Conservation (phyloP, 2,888 invertebrate genomes). For the Eudasyphora cyanicolor region DNA sequence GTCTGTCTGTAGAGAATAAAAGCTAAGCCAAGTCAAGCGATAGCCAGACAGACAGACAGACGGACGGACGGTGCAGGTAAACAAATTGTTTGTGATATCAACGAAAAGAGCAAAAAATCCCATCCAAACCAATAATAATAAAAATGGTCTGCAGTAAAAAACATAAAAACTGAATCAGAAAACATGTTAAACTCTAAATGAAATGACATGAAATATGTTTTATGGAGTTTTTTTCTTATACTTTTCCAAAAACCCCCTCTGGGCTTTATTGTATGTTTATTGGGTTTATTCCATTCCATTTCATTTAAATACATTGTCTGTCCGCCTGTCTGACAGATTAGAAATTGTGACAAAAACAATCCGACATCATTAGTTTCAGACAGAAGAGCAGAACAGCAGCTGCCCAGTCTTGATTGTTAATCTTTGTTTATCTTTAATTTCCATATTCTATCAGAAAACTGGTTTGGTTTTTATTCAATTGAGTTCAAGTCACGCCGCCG, state of each 20-base stretch:
- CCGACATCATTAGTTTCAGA: slow-evolving; percentile 15
- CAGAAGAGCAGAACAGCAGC: no score
- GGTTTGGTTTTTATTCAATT: slow-evolving; percentile 16
- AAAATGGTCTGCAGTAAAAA: no score
- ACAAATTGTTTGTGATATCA: slow-evolving; percentile 16
- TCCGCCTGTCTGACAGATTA: background rate
- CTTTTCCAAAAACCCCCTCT: background rate
- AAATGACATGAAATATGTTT: slow-evolving; percentile 13
- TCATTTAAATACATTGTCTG: background rate
- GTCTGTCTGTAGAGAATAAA: background rate
- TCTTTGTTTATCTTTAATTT: slow-evolving; percentile 26
- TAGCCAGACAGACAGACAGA: no score
- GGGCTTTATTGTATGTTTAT: background rate
- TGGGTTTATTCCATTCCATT: background rate
- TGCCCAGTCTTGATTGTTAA: background rate
- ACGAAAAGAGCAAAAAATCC: background rate
- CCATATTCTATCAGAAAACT: slow-evolving; percentile 22
- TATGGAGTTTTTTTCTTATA: background rate
- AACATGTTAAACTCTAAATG: background rate
- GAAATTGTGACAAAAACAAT: background rate
- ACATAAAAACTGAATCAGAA: background rate
- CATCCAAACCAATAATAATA: background rate
- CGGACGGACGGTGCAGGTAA: slow-evolving; percentile 6
- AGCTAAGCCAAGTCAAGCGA: no score
- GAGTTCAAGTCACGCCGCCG: background rate